These are phyloP conservation scores for Dendrolimus houi DNA, from an alignment of 2,888 invertebrate species.

Conservation along the genomic window DNA sequence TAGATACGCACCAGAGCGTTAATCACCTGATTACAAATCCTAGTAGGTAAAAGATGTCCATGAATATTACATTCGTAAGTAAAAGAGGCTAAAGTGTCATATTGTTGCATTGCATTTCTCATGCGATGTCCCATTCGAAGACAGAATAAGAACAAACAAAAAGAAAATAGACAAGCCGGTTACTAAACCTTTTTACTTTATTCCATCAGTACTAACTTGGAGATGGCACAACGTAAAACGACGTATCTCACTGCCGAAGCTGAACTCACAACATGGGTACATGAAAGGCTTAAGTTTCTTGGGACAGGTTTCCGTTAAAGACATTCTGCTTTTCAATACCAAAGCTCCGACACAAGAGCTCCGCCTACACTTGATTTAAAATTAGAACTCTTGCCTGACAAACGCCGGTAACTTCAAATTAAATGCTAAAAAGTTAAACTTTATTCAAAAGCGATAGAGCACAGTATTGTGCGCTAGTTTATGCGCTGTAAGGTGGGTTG, in stretches of 20 bases:
- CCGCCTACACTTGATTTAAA: constrained; percentile 77
- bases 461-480: constrained; percentile 66
- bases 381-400: constrained; percentile 76
- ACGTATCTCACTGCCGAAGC: constrained; percentile 50
- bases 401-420: constrained; percentile 71
- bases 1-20: too few species aligned
- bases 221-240: constrained; percentile 39
- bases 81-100: constrained; percentile 55
- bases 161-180: constrained; percentile 72
- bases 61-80: constrained; percentile 36
- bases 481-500: constrained; percentile 71
- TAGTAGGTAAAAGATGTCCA: constrained; percentile 6
- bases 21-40: too few species aligned
- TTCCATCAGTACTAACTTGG: constrained; percentile 47
- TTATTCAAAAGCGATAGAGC: constrained; percentile 66
- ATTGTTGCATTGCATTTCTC: constrained; percentile 73
- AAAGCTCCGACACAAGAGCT: constrained; percentile 67
- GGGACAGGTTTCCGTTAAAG: constrained; percentile 72
- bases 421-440: constrained; percentile 72
- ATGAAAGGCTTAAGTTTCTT: constrained; percentile 73
- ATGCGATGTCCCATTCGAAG: constrained; percentile 70
- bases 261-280: constrained; percentile 62
- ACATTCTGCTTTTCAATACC: constrained; percentile 73
- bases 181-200: constrained; percentile 73
- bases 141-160: constrained; percentile 69